Conservation (phyloP, 2,113 vertebrate species). For the Syrmaticus mikado region DNA sequence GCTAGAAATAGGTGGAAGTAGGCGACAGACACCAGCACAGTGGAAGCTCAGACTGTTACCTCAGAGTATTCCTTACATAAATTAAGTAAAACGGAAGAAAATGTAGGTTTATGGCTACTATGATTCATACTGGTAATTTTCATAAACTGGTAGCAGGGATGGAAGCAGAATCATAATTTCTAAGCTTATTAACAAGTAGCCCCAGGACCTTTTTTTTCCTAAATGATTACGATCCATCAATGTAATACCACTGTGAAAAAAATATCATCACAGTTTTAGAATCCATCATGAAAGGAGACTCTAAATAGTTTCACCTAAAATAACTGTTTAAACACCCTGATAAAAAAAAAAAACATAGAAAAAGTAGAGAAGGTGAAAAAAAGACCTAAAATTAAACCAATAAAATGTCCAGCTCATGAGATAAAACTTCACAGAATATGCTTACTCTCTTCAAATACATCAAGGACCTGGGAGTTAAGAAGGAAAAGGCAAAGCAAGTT, state of each 20-base stretch:
- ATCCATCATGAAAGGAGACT: fast-evolving
- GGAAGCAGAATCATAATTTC: neutral
- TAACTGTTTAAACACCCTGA: neutral
- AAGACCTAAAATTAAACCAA: neutral
- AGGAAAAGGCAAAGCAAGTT: neutral
- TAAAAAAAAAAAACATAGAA: neutral
- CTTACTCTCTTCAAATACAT: neutral
- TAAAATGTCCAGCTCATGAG: neutral
- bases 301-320: neutral
- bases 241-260: neutral
- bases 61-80: neutral
- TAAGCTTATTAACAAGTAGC: neutral
- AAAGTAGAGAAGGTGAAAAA: neutral
- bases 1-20: fast-evolving
- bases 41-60: neutral
- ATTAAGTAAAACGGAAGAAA: neutral
- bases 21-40: neutral
- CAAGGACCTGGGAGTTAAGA: neutral
- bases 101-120: neutral
- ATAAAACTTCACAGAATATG: neutral
- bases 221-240: neutral
- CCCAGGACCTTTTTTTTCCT: neutral
- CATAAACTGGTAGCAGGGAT: neutral
- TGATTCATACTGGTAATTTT: neutral
- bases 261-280: neutral